These are phyloP conservation scores for Teleogryllus oceanicus DNA, from an alignment of 2,888 invertebrate genomes.

Conservation along the genomic window DNA sequence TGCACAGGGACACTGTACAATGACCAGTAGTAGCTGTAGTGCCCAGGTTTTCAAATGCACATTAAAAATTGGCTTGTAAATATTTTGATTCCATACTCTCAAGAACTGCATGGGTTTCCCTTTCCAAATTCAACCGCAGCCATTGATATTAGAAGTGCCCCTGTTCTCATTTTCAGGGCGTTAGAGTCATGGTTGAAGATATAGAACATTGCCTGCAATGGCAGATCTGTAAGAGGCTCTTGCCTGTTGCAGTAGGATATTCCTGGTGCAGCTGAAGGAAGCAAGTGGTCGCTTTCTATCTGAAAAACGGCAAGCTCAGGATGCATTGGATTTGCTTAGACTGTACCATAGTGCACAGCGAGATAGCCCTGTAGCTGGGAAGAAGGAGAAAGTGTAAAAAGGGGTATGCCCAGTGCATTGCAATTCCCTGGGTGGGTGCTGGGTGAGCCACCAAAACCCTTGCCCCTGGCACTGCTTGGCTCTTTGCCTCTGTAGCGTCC, in stretches of 20 bases:
- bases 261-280: slow-evolving; percentile 77
- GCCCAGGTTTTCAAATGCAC: neutral
- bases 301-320: slow-evolving; percentile 82
- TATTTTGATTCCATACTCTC: neutral
- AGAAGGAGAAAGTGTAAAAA: slow-evolving; percentile 28
- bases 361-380: neutral
- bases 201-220: slow-evolving; percentile 26
- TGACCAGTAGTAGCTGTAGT: neutral
- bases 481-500: slow-evolving; percentile 18
- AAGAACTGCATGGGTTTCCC: slow-evolving; percentile 18
- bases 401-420: neutral
- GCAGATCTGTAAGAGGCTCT: slow-evolving; percentile 21
- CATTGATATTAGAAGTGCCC: neutral
- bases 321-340: slow-evolving; percentile 80
- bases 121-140: neutral
- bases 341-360: slow-evolving; percentile 59
- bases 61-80: neutral
- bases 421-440: neutral
- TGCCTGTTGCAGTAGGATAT: slow-evolving; percentile 51
- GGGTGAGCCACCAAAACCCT: slow-evolving; percentile 10
- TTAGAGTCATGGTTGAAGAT: slow-evolving; percentile 34
- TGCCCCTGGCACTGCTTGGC: neutral
- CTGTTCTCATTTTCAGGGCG: slow-evolving; percentile 31
- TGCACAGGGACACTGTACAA: slow-evolving; percentile 19
- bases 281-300: slow-evolving; percentile 74